Evolutionary conservation across 1,140 invertebrate genomes (phyloP).

Genomic region (Drosophila pachea): DNA sequence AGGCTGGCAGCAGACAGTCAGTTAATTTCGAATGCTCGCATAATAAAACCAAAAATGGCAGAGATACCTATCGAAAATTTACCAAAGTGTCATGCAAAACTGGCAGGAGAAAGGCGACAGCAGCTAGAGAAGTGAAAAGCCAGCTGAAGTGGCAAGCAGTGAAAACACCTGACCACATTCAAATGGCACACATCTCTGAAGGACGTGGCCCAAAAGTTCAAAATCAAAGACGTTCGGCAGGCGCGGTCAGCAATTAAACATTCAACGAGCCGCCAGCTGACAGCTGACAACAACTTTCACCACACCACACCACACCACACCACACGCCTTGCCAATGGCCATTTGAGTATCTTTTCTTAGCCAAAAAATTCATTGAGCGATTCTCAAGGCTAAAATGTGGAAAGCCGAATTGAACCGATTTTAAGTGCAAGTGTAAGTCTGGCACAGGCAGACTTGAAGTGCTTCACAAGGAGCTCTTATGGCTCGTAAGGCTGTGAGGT

Average conservation of each 20-base stretch:
- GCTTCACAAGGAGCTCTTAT: too few species aligned
- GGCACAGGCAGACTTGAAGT: too few species aligned
- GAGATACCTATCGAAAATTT: constrained; percentile 34
- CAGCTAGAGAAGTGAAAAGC: constrained; percentile 6
- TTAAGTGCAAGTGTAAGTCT: constrained; percentile 24
- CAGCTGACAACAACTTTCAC: constrained; percentile 37
- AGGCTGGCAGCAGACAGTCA: constrained; percentile 8
- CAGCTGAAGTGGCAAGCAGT: neutral
- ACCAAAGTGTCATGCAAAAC: constrained; percentile 32
- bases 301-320: too few species aligned
- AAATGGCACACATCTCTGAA: constrained; percentile 45
- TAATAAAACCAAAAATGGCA: constrained; percentile 70
- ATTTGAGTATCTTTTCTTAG: constrained; percentile 44
- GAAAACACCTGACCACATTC: constrained; percentile 19
- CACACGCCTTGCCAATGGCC: constrained; percentile 51
- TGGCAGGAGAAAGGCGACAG: constrained; percentile 49
- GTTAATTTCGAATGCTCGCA: constrained; percentile 66
- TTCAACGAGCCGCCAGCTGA: constrained; percentile 53
- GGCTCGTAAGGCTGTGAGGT: too few species aligned
- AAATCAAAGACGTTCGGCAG: constrained; percentile 25
- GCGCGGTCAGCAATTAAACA: constrained; percentile 65
- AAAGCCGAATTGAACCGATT: constrained; percentile 40
- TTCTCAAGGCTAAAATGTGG: constrained; percentile 73
- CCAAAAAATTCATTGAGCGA: constrained; percentile 62
- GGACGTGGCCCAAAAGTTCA: constrained; percentile 66